Evolutionary conservation across 2,888 invertebrate genomes (phyloP), one percentile per base, ranked within the genome.

Genomic region (Limnephilus lunatus): DNA sequence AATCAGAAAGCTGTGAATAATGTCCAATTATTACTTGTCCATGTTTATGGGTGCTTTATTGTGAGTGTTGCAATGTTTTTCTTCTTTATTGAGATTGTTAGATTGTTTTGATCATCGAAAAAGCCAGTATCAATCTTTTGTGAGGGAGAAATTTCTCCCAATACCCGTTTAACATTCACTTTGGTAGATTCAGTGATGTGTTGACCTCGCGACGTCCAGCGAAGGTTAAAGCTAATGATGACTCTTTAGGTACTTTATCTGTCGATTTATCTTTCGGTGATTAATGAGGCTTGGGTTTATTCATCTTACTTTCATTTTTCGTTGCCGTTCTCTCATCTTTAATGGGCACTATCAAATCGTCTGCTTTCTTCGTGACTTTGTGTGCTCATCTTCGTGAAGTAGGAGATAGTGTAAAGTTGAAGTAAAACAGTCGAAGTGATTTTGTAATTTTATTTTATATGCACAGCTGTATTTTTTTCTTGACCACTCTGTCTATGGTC

Each of bases 211-310:
- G 80, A 19, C 80, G 35, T 32, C 32, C 32, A 32, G 81, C 2
- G 88, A 89, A 89, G 88, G 88, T 81, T 89, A 89, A 80, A n/a
- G 88, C 80, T 89, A 80, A 89, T 89, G 88, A 80, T 80, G 88
- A 80, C 80, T 89, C 88, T 80, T 80, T 89, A 35, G 35, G 86
- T 44, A 86, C 48, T 44, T 80, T n/a, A 35, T 32, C 88, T 81
- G 88, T n/a, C 88, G 80, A 89, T 89, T 89, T 89, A 80, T 89
- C 39, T 80, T 89, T 89, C 12, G 39, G 32, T 81, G 88, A 89
- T 89, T 89, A 81, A 89, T 89, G 39, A 68, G 11, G 14, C 44
- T 86, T 44, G 25, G n/a, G 25, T 30, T n/a, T 39, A 48, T 86
- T 89, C 35, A 15, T 68, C 31, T 89, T 89, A 89, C 88, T 89